These are phyloP conservation scores for Drosophila ohnishii DNA, from an alignment of 1,140 invertebrate genomes.

Conservation along the genomic window DNA sequence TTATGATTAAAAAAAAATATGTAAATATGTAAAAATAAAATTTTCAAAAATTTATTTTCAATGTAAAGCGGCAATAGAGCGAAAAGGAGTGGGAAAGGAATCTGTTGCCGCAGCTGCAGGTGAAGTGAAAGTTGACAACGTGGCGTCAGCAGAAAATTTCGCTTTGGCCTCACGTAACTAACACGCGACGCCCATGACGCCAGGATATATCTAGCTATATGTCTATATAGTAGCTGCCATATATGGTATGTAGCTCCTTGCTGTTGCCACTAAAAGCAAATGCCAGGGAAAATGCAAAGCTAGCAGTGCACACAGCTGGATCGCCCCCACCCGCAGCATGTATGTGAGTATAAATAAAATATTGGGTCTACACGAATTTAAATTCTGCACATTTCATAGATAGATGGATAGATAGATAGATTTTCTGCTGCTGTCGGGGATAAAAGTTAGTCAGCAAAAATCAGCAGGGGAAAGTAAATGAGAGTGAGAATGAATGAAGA, in stretches of 20 bases:
- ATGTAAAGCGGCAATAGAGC: not conserved
- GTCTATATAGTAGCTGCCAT: constrained; percentile 19
- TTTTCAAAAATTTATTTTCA: not conserved
- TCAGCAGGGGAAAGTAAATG: constrained; percentile 34
- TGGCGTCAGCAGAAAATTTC: constrained; percentile 71
- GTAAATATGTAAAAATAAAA: not conserved
- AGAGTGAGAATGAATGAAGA: not conserved
- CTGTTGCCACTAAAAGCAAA: constrained; percentile 66
- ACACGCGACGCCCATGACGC: constrained; percentile 49
- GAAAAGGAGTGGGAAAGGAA: constrained; percentile 3
- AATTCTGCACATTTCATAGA: constrained; percentile 46
- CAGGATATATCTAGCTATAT: constrained; percentile 13
- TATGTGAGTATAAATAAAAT: constrained; percentile 69
- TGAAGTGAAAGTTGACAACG: constrained; percentile 79
- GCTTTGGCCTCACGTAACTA: constrained; percentile 70
- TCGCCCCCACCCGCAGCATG: constrained; percentile 17
- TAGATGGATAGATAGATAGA: constrained; percentile 3
- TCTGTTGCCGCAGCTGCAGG: constrained; percentile 69
- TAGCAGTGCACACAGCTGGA: constrained; percentile 40
- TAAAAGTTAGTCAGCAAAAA: constrained; percentile 76
- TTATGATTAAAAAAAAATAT: not conserved
- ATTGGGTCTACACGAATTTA: constrained; percentile 77
- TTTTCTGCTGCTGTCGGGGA: not conserved
- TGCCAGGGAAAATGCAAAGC: constrained; percentile 61
- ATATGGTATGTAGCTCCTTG: constrained; percentile 8